Evolutionary conservation across 2,888 invertebrate genomes (phyloP), one percentile per base, ranked within the genome.

Genomic region (Caradrina kadenii): DNA sequence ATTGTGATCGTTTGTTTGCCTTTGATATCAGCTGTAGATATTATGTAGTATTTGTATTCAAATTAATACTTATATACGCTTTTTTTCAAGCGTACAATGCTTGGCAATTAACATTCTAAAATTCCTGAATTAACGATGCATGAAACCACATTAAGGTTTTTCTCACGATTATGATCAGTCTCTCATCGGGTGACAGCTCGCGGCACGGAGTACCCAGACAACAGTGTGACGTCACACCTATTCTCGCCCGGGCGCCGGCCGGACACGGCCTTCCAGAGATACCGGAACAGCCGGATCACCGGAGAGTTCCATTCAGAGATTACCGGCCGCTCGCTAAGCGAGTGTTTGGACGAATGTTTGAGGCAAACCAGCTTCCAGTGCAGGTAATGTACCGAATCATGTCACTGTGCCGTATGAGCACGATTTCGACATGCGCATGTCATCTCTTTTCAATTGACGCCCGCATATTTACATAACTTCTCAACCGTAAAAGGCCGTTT

Each of bases 231-330:
- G 81, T 98, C 98, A 79, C 98, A 98, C 92, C 96, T 98, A 80
- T 98, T 98, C 93, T 97, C 98, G 48, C 97, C 97, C 84, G 98
- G 98, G 17, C 96, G 97, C 39, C 96, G 98, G 77, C 98, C 98
- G 52, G 98, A 98, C 91, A 98, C 98, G 13, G 98, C 99, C 66
- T 98, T 99, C 96, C 98, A 98, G 91, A 96, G 98, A 74, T 98
- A 98, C 94, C 96, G 98, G 82, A 98, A 98, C 93, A 98, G 98
- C 86, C 96, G 98, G 72, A 96, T 99, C 54, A 98, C 98, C 66
- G 98, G 98, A 6, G 98, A 98, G 93, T 98, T 98, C 92, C 98
- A 98, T 91, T 98, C 98, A 8, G 98, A 98, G 94, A 98, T 98
- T 87, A 98, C 98, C 6, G 98, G 98, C 58, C 96, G 98, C 74